Evolutionary conservation across 2,888 invertebrate genomes (phyloP).

Genomic region (Acholoe squamosa): DNA sequence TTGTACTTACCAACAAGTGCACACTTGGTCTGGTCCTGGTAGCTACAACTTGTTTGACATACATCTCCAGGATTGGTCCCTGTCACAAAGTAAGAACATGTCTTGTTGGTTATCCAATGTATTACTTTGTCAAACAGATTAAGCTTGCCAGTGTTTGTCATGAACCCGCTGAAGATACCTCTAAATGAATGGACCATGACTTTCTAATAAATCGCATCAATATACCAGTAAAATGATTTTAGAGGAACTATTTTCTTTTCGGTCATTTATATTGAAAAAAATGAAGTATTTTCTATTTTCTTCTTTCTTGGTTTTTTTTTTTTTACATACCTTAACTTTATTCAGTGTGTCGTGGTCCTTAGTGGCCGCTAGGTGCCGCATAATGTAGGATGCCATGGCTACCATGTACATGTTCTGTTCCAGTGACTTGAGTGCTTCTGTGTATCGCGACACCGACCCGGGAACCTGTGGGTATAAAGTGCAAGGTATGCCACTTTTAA

Average conservation of each 20-base stretch:
- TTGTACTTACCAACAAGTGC: conserved; percentile 75
- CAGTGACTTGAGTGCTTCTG: conserved; percentile 56
- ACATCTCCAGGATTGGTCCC: conserved; percentile 76
- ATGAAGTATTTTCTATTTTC: no score
- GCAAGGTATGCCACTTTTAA: background rate
- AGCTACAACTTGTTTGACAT: conserved; percentile 78
- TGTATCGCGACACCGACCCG: conserved; percentile 72
- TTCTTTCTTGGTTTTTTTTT: no score
- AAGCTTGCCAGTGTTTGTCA: no score
- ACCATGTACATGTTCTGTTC: conserved; percentile 60
- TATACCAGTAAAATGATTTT: no score
- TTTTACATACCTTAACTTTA: conserved; percentile 65
- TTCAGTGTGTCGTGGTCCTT: conserved; percentile 70
- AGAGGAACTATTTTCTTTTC: no score
- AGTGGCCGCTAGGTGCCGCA: conserved; percentile 73
- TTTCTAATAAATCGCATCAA: no score
- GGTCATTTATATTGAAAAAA: no score
- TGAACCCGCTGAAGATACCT: no score
- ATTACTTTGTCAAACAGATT: no score
- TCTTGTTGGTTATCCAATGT: no score
- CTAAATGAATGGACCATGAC: no score
- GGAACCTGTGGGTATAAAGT: conserved; percentile 70
- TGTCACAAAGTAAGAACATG: conserved; percentile 68
- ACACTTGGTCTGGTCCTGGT: conserved; percentile 74
- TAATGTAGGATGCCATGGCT: conserved; percentile 70